Evolutionary conservation across 1,140 invertebrate species (phyloP).

Genomic region (Plectrocnemia conspersa): DNA sequence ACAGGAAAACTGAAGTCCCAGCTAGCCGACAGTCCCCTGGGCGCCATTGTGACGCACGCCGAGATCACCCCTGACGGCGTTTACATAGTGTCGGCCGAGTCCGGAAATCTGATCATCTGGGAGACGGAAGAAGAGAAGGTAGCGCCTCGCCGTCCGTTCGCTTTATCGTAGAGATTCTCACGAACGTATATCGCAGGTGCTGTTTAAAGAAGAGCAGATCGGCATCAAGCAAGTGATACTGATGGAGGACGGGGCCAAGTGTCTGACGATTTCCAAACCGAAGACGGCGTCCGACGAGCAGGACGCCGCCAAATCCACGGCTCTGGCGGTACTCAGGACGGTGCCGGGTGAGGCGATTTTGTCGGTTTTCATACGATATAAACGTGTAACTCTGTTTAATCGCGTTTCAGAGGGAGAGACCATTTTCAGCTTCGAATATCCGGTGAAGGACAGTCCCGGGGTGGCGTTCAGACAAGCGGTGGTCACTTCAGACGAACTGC

Average conservation of each 20-base stretch:
- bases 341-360: conserved; percentile 57
- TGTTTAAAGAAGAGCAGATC: conserved; percentile 79
- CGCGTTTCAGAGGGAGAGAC: conserved; percentile 64
- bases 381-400: neutral
- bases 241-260: conserved; percentile 76
- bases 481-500: conserved; percentile 74
- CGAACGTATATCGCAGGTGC: conserved; percentile 62
- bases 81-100: conserved; percentile 86
- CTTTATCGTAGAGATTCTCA: too few relatives aligned
- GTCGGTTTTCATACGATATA: neutral
- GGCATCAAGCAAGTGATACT: conserved; percentile 83
- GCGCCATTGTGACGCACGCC: conserved; percentile 92
- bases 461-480: conserved; percentile 66
- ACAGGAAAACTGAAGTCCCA: conserved; percentile 78
- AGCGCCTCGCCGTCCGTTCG: too few relatives aligned
- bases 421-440: conserved; percentile 76
- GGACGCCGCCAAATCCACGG: conserved; percentile 58
- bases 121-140: conserved; percentile 60
- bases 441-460: conserved; percentile 62
- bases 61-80: conserved; percentile 79
- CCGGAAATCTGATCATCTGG: conserved; percentile 90
- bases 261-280: conserved; percentile 73
- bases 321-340: conserved; percentile 61
- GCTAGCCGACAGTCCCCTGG: conserved; percentile 85
- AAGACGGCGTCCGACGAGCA: conserved; percentile 55